Evolutionary conservation across 2,888 invertebrate genomes (phyloP), one percentile per base, ranked within the genome.

Genomic region (Drosophila mercatorum): DNA sequence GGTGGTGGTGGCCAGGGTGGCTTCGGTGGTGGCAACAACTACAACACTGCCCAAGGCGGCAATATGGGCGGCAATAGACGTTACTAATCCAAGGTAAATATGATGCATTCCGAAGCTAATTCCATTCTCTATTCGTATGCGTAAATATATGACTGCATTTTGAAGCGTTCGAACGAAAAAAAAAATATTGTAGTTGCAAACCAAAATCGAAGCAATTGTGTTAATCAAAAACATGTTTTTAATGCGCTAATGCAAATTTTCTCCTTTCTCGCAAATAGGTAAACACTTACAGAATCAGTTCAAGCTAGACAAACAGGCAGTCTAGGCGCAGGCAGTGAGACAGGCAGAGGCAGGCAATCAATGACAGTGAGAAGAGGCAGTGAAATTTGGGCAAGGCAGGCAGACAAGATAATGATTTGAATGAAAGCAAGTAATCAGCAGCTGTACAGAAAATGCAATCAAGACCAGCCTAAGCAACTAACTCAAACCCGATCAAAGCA

Each of bases 221-320:
- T 57, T 41, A 58, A 68, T 12, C 57, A 46, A 47, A 41, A 66
- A 59, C 64, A 31, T 49, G 65, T 68, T 49, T 70, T 73, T 71
- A 69, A 75, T 77, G 69, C 51, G 79, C 87, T 89, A 89, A 90
- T 88, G 53, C 56, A 87, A 80, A 82, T 91, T 91, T 91, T 90
- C 80, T 90, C 89, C 84, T 89, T 86, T 91, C 81, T 88, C 82
- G 90, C 85, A 90, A 91, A 88, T 91, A 91, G 91, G 91, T 91
- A 88, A 86, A 87, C 89, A 88, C 90, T 89, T 84, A 89, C 90
- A 86, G 68, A 75, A 74, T 88, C 85, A 91, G 90, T 86, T 90
- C 83, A 89, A 81, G 78, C 89, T 88, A 88, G 87, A 84, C 87
- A 88, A 70, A 72, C 72, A 83, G 77, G 73, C 88, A 90, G 88